Percentiles rank a stretch among this genome's conserved stretches.
Evolutionary conservation across 1,140 invertebrate species (phyloP).

Genomic region (Neodiprion virginianus): DNA sequence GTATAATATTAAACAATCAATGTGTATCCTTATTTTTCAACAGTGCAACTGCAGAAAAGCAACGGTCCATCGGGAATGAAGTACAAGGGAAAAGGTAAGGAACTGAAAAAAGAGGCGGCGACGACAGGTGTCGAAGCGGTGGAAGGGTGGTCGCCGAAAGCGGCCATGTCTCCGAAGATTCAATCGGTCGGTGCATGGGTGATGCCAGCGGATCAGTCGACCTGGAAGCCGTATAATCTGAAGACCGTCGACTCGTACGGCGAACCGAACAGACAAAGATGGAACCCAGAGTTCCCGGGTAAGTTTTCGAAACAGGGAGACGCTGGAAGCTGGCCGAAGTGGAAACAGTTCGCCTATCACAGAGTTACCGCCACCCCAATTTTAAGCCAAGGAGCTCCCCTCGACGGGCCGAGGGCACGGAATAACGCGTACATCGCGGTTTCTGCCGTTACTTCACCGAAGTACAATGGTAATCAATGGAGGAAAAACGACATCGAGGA

Average conservation of each 20-base stretch:
- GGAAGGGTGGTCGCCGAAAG: not conserved
- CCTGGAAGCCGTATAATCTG: conserved; percentile 35
- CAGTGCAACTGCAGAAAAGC: too few relatives aligned
- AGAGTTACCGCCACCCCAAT: conserved; percentile 47
- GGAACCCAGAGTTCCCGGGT: conserved; percentile 38
- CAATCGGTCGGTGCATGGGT: conserved; percentile 38
- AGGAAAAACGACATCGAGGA: conserved; percentile 51
- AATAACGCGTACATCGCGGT: conserved; percentile 54
- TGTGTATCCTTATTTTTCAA: too few relatives aligned
- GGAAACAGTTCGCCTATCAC: conserved; percentile 56
- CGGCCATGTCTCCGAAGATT: conserved; percentile 28
- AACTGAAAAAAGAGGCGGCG: too few relatives aligned
- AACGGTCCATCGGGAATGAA: too few relatives aligned
- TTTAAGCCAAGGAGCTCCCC: conserved; percentile 36
- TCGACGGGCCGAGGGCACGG: conserved; percentile 37
- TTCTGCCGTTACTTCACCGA: conserved; percentile 47
- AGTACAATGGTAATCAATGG: conserved; percentile 48
- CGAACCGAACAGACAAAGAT: not conserved
- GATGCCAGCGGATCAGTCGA: conserved; percentile 35
- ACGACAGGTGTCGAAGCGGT: too few relatives aligned
- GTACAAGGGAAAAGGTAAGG: too few relatives aligned
- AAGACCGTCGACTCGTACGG: conserved; percentile 17
- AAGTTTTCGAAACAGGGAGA: conserved; percentile 33
- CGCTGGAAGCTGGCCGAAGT: conserved; percentile 47
- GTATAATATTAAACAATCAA: too few relatives aligned